Evolutionary conservation across 1,140 invertebrate species (phyloP).

Genomic region (Drosophila nasuta): DNA sequence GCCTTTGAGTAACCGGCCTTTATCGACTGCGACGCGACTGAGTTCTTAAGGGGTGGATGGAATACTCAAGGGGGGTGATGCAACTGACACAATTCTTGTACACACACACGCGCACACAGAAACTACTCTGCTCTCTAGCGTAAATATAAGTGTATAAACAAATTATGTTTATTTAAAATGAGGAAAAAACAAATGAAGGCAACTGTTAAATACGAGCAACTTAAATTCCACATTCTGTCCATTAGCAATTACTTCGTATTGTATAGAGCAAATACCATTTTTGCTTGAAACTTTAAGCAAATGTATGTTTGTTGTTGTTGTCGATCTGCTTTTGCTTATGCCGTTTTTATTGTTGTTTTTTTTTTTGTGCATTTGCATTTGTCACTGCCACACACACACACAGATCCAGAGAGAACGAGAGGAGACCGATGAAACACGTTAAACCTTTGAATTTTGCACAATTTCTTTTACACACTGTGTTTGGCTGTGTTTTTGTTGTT

Average conservation of each 20-base stretch:
- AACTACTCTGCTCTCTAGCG: conserved; percentile 14
- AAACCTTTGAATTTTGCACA: conserved; percentile 62
- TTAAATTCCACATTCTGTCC: conserved; percentile 35
- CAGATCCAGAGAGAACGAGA: background rate
- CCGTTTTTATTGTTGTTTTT: conserved; percentile 48
- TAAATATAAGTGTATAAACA: conserved; percentile 69
- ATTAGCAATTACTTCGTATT: conserved; percentile 8
- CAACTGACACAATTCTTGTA: conserved; percentile 48
- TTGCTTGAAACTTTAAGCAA: conserved; percentile 33
- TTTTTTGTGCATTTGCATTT: conserved; percentile 54
- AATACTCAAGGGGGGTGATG: conserved; percentile 15
- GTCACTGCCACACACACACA: conserved; percentile 32
- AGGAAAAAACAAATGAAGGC: conserved; percentile 28
- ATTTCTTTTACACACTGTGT: conserved; percentile 62
- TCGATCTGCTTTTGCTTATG: conserved; percentile 51
- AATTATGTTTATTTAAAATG: conserved; percentile 73
- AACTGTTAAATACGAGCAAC: conserved; percentile 31
- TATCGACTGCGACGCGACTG: conserved; percentile 32
- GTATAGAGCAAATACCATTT: conserved; percentile 45
- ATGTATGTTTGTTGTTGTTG: conserved; percentile 9
- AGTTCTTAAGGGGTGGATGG: conserved; percentile 29
- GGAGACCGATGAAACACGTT: conserved; percentile 23
- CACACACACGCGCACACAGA: conserved; percentile 9
- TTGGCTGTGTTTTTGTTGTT: conserved; percentile 23
- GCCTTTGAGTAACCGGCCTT: conserved; percentile 48